Conservation (phyloP, 2,888 invertebrate genomes). For the Euplagia quadripunctaria region DNA sequence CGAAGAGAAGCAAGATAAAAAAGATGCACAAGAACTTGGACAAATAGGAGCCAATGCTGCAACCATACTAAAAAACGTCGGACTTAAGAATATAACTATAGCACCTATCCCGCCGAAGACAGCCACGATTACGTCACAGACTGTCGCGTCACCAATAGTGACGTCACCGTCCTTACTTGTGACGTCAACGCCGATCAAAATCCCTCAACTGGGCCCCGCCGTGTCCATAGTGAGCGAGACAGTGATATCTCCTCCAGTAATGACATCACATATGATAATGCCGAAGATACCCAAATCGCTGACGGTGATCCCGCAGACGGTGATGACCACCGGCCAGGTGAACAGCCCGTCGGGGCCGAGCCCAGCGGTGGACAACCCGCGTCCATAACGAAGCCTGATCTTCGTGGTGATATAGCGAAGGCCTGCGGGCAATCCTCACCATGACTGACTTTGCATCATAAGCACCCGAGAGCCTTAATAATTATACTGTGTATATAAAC, state of each 20-base stretch:
- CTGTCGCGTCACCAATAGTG: slow-evolving; percentile 58
- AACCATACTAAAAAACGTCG: slow-evolving; percentile 81
- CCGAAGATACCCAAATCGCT: slow-evolving; percentile 94
- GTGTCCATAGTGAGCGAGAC: slow-evolving; percentile 75
- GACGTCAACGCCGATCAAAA: slow-evolving; percentile 68
- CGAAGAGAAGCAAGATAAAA: slow-evolving; percentile 64
- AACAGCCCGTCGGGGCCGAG: slow-evolving; percentile 22
- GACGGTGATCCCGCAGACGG: slow-evolving; percentile 92
- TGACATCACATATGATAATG: slow-evolving; percentile 82
- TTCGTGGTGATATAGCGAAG: slow-evolving; percentile 72
- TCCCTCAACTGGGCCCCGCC: slow-evolving; percentile 72
- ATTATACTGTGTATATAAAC: slow-evolving; percentile 79
- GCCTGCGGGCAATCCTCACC: slow-evolving; percentile 43
- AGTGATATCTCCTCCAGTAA: slow-evolving; percentile 60
- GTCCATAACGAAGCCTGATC: slow-evolving; percentile 77
- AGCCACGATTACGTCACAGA: slow-evolving; percentile 75
- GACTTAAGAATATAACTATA: slow-evolving; percentile 83
- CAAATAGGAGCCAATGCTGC: slow-evolving; percentile 75
- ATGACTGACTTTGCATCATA: slow-evolving; percentile 51
- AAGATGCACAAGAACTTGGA: slow-evolving; percentile 58
- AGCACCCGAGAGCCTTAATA: slow-evolving; percentile 82
- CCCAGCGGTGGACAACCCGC: slow-evolving; percentile 43
- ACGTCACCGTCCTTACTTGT: slow-evolving; percentile 69
- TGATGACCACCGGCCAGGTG: slow-evolving; percentile 49
- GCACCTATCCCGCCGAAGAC: slow-evolving; percentile 80